Base-by-base conservation (phyloP, 2,888 invertebrate genomes). In the Stomorhina lunata region DNA sequence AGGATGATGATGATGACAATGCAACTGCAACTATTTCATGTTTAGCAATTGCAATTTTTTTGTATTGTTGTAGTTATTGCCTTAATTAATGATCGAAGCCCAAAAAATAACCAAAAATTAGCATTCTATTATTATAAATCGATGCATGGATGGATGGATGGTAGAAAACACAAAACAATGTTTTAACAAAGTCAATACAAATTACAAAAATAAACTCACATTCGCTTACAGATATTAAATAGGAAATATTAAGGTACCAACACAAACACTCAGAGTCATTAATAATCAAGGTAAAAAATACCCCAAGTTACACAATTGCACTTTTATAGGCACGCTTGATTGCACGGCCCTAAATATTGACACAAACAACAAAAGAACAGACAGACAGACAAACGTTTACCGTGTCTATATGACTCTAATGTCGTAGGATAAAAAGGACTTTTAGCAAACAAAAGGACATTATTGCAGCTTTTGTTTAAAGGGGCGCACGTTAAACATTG, bases 61-160 rank as follows among this genome's bases (percentile, higher is more conserved):
- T 4, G 48, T 53, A n/a, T 25, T 50, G 53, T 73, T 78, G 76
- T 71, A 65, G 29, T 71, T 61, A 61, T 68, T 65, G 65, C n/a
- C 29, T 63, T 10, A 65, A 63, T 75, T 76, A 75, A 75, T 73
- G 69, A 82, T 82, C 71, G 25, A n/a, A 66, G 29, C 27, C 29
- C 43, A 82, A 50, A 53, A 57, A 63, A 71, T 66, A 81, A 66
- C 75, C 82, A 40, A 69, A 86, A 88, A 89, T 88, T 88, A 88
- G 88, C 89, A 88, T 88, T 84, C 83, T 85, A 87, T 88, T 88
- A 84, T 82, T 80, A 81, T 72, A 48, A 43, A 69, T 80, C 84
- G 59, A 63, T 57, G 59, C 17, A 34, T 72, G 53, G 48, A 69
- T 80, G 84, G 59, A 63, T 57, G 59, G 15, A 34, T 79, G 45